Evolutionary conservation across 2,888 invertebrate genomes (phyloP), one percentile per base, ranked within the genome.

Genomic region (Celastrina argiolus): DNA sequence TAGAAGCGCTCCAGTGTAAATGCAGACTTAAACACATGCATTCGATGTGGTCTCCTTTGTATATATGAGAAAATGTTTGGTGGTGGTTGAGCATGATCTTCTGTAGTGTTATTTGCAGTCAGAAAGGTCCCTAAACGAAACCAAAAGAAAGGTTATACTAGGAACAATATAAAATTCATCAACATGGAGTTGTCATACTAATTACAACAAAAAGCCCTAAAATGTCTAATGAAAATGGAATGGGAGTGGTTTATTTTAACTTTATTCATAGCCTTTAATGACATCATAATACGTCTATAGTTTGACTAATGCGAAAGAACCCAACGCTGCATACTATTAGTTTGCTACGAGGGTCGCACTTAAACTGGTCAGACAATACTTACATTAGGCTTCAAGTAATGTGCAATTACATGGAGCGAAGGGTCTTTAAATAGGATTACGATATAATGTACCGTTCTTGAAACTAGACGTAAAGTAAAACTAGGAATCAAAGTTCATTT

Each of bases 161-260:
- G 12, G 12, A 12, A 42, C 18, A 63, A 45, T 56, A 56, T 56
- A 65, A 14, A 42, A 16, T 63, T 22, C 22, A 22, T 22, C 22
- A 22, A 22, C 51, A 51, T 51, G 22, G 22, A 51, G 51, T 51
- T 51, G 51, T 51, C 12, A 51, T 5, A 51, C 51, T 51, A 51
- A 51, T 51, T 22, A 51, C 51, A 22, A 22, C 51, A 51, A 51
- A 51, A 51, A 51, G 1, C 26, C 22, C 51, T 51, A 26, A 51
- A 51, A 51, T 51, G 26, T 12, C 12, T 51, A 22, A 51, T 51
- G 51, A 51, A 51, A 51, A 51, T 51, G 51, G 51, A 51, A 51
- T 51, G 51, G 51, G 51, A 51, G 51, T 51, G 51, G 51, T 51
- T 26, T 51, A 51, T 26, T 51, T 51, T 51, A 51, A 51, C 51